Conservation (phyloP, 2,797 vertebrate genomes). For the Orientallactaga sibirica region DNA sequence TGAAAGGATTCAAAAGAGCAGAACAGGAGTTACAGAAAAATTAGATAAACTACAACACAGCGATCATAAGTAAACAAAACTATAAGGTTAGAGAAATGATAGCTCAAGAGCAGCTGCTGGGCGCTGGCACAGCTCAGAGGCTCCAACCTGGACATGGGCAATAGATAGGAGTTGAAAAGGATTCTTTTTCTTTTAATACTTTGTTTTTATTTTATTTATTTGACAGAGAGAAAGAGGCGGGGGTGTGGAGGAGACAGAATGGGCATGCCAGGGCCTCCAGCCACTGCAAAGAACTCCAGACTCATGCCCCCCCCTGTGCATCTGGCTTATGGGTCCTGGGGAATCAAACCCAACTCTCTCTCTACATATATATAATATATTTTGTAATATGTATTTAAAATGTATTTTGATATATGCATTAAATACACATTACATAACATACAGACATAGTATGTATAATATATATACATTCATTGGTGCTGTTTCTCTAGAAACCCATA, state of each 20-base stretch:
- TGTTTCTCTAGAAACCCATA: neutral
- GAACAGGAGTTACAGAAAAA: slow-evolving; percentile 22
- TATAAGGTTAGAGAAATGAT: neutral
- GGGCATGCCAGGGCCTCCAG: no score
- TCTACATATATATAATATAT: no score
- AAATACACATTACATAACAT: no score
- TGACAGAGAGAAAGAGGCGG: no score
- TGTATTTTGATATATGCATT: no score
- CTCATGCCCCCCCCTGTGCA: no score
- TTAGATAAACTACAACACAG: neutral
- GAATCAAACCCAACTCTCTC: no score
- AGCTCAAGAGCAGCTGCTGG: neutral
- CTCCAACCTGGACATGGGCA: neutral
- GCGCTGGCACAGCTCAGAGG: neutral
- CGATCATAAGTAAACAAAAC: neutral
- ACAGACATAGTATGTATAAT: neutral
- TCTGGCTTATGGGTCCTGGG: no score
- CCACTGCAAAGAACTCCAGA: no score
- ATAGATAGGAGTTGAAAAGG: neutral
- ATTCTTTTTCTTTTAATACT: neutral
- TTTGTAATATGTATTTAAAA: neutral
- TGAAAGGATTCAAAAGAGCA: slow-evolving; percentile 24
- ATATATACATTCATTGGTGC: neutral
- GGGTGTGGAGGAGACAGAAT: no score
- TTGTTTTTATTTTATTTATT: no score